Percentiles rank a stretch among this genome's conserved stretches.
Evolutionary conservation across 2,797 vertebrate species (phyloP).

Genomic region (Helostoma temminkii): DNA sequence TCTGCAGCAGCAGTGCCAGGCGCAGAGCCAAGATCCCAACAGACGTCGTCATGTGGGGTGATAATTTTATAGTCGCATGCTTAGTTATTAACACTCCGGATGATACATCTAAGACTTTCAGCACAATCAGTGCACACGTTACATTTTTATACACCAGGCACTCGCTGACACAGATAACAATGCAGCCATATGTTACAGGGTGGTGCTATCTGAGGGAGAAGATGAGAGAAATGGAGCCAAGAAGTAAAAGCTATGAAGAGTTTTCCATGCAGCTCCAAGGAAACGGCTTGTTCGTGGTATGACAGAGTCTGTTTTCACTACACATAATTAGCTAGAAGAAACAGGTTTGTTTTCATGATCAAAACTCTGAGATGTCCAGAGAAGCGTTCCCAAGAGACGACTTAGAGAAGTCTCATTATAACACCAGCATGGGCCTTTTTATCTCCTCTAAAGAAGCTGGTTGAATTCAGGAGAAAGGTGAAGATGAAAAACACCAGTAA

Average conservation of each 20-base stretch:
- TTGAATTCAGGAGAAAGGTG: conserved; percentile 19
- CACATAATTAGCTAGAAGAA: conserved; percentile 51
- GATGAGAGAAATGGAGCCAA: conserved; percentile 34
- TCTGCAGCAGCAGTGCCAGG: conserved; percentile 27
- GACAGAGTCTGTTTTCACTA: conserved; percentile 54
- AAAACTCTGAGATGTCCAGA: conserved; percentile 44
- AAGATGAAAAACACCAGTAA: conserved; percentile 10
- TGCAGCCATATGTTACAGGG: conserved; percentile 42
- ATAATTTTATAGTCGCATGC: conserved; percentile 62
- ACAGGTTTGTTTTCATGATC: conserved; percentile 52
- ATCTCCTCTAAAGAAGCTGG: conserved; percentile 18
- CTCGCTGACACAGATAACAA: conserved; percentile 55
- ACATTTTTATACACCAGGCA: conserved; percentile 17
- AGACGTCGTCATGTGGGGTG: conserved; percentile 49
- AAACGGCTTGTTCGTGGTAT: conserved; percentile 32
- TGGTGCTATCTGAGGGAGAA: conserved; percentile 32
- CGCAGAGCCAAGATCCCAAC: conserved; percentile 30
- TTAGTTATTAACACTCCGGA: conserved; percentile 57
- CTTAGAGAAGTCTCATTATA: conserved; percentile 44
- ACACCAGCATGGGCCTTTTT: conserved; percentile 25
- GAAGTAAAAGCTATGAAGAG: conserved; percentile 20
- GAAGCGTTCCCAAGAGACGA: conserved; percentile 46
- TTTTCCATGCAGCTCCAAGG: conserved; percentile 45
- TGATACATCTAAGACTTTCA: conserved; percentile 37
- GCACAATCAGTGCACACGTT: conserved; percentile 26